Conservation (phyloP, 2,888 invertebrate species). For the Clusia tigrina region DNA sequence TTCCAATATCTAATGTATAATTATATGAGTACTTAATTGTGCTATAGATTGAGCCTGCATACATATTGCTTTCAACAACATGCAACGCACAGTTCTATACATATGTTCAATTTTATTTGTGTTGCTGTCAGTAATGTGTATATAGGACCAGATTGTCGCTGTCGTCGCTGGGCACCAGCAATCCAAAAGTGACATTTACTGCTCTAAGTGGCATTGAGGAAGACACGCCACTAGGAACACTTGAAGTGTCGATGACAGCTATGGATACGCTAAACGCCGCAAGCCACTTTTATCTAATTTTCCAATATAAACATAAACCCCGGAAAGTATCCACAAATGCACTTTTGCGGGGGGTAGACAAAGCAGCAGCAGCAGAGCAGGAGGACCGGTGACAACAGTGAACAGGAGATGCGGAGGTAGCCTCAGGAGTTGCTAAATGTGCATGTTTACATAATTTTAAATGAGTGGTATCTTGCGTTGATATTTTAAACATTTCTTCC, state of each 20-base stretch:
- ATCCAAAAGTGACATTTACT: no score
- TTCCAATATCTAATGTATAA: no score
- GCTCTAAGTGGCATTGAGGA: neutral
- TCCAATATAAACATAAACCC: neutral
- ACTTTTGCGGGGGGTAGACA: neutral
- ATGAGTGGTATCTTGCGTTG: neutral
- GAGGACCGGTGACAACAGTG: conserved; percentile 8
- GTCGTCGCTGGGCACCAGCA: no score
- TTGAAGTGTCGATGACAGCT: conserved; percentile 6
- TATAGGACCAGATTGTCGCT: no score
- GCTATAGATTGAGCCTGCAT: no score
- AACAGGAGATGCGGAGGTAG: neutral
- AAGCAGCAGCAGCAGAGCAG: conserved; percentile 14
- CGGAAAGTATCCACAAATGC: neutral
- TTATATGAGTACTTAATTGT: no score
- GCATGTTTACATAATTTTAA: conserved; percentile 24
- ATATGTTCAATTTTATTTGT: no score
- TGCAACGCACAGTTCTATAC: no score
- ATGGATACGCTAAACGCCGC: neutral
- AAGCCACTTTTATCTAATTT: neutral
- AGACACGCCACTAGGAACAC: neutral
- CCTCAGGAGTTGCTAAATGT: neutral
- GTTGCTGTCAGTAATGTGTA: no score
- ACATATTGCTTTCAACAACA: no score
- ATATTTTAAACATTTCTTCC: conserved; percentile 20